phyloP scores from a whole-genome alignment of 1,140 invertebrate species.

The Campoletis sonorensis region DNA sequence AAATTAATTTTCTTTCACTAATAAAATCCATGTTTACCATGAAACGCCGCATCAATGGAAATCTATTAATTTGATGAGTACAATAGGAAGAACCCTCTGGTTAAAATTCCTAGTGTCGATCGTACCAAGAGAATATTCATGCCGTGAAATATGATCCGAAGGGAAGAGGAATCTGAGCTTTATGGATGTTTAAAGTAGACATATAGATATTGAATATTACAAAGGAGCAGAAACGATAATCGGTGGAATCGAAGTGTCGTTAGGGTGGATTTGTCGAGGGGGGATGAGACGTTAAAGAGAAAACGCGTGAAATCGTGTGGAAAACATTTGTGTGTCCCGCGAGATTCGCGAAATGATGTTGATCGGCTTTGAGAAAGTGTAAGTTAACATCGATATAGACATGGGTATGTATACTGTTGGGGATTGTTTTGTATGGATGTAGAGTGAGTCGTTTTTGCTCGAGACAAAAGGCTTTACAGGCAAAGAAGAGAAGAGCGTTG shows the following conservation, averaged over 20 bases:
- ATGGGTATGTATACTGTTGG: background rate
- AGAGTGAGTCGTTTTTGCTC: background rate
- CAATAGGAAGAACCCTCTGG: too few relatives aligned
- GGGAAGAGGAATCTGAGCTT: too few relatives aligned
- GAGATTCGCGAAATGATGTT: background rate
- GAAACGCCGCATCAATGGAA: too few relatives aligned
- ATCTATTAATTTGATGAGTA: too few relatives aligned
- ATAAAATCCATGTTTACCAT: background rate
- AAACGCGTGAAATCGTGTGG: conserved; percentile 33
- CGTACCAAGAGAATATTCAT: too few relatives aligned
- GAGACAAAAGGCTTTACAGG: background rate
- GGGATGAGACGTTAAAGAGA: background rate
- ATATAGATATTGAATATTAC: conserved; percentile 6
- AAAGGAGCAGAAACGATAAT: background rate
- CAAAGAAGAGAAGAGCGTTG: conserved; percentile 19
- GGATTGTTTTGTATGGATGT: background rate
- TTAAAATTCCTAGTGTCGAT: too few relatives aligned
- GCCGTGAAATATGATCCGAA: too few relatives aligned
- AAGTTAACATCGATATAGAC: background rate
- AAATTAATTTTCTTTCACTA: too few relatives aligned
- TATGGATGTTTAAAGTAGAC: background rate
- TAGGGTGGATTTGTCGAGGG: conserved; percentile 2
- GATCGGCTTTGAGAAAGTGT: background rate
- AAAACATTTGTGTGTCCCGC: conserved; percentile 32
- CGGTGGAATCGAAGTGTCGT: conserved; percentile 3